Evolutionary conservation across 2,113 vertebrate genomes (phyloP).

Genomic region (Rhea pennata): DNA sequence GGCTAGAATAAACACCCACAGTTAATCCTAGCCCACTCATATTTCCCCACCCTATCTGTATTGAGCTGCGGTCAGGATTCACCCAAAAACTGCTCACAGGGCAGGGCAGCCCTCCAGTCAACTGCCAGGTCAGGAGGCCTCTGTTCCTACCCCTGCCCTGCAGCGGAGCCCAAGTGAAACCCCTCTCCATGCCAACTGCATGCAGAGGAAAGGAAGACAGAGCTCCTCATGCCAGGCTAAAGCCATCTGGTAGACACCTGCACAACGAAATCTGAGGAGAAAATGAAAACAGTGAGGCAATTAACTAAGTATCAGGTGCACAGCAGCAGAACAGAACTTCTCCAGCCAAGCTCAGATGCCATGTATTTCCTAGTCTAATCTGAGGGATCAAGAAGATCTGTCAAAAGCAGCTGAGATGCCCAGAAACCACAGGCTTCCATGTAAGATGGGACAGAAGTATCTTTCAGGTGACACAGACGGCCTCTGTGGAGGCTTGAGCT

Average conservation of each 20-base stretch:
- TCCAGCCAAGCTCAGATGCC: background rate
- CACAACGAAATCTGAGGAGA: background rate
- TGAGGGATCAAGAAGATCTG: background rate
- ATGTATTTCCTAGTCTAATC: background rate
- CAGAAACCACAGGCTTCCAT: background rate
- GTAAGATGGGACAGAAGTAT: background rate
- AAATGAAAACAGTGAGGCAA: background rate
- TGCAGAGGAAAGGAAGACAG: background rate
- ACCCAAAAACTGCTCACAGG: accelerated
- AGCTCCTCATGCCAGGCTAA: background rate
- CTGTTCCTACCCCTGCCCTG: background rate
- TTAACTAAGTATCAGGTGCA: background rate
- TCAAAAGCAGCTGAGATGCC: background rate
- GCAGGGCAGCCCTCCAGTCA: accelerated
- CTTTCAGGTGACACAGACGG: background rate
- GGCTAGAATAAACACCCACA: background rate
- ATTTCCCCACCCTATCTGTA: background rate
- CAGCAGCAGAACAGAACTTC: background rate
- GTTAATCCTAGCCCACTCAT: background rate
- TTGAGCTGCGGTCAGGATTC: background rate
- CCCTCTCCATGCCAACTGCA: background rate
- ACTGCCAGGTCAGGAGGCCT: background rate
- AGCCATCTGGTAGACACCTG: background rate
- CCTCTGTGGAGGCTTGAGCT: background rate
- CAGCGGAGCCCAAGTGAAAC: background rate